Percentiles rank a stretch among this genome's conserved stretches.
Evolutionary conservation across 2,113 vertebrate genomes (phyloP).

Genomic region (Clinocottus analis): DNA sequence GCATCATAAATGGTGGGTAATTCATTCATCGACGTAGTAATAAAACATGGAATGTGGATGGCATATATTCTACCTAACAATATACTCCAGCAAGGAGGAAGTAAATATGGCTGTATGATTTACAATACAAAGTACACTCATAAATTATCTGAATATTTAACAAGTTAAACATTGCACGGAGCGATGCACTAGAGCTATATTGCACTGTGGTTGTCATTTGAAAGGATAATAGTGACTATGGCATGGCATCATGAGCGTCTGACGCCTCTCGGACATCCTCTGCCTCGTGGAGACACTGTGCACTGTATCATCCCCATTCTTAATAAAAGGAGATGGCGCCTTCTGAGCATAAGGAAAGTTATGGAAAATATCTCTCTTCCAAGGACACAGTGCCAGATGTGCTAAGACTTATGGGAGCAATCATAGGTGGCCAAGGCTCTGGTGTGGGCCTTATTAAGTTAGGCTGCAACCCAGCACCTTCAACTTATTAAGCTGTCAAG

Average conservation of each 20-base stretch:
- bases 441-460: conserved; percentile 97
- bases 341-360: conserved; percentile 91
- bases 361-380: conserved; percentile 97
- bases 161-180: conserved; percentile 68
- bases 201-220: conserved; percentile 45
- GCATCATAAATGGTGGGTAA: conserved; percentile 80
- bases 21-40: conserved; percentile 77
- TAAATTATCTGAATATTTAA: conserved; percentile 80
- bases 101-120: conserved; percentile 79
- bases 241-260: conserved; percentile 38
- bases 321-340: conserved; percentile 89
- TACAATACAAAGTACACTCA: conserved; percentile 76
- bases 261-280: conserved; percentile 80
- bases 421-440: conserved; percentile 95
- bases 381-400: conserved; percentile 96
- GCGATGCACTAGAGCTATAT: conserved; percentile 40
- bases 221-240: conserved; percentile 51
- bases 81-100: conserved; percentile 73
- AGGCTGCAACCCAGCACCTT: conserved; percentile 97
- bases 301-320: conserved; percentile 85
- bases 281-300: conserved; percentile 82
- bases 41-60: conserved; percentile 79
- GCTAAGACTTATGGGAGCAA: conserved; percentile 99
- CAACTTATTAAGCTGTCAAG: conserved; percentile 99
- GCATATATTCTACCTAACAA: conserved; percentile 80